Evolutionary conservation across 37 sponge, comb jelly and placozoan genomes (phyloP), one percentile per base, ranked within the genome.

Genomic region (Aplysina aerophoba): DNA sequence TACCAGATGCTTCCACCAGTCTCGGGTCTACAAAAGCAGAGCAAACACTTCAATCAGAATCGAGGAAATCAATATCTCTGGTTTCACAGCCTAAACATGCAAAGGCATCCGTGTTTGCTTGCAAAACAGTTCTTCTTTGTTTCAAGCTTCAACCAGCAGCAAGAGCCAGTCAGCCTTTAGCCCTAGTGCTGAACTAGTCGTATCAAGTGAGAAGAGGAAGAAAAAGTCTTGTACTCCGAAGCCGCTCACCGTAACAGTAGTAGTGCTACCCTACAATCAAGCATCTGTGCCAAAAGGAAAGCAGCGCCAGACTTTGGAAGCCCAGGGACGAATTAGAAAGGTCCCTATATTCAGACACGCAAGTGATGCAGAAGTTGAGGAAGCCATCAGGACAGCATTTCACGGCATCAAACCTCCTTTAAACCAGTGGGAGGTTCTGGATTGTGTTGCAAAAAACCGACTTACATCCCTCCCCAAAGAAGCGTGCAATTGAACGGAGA

Each of bases 121-220:
- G 27, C 15, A 67, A 67, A 67, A 67, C 69, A n/a, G 69, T 67
- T 67, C 69, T 28, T 67, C 69, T 15, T 67, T 67, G 69, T 67
- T 67, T 22, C 19, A 22, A 15, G 27, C 19, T 22, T 67, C 69
- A 67, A 14, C 69, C 69, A n/a, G 27, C 25, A 22, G 69, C 19
- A 67, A 67, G 69, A 67, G 69, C 27, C 19, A 67, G 69, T 25
- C 25, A 22, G n/a, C 69, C 15, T 67, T 67, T 67, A 22, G 27
- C 25, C 69, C 69, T 67, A 67, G 69, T 67, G 69, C 69, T 67
- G 69, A 67, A 15, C 69, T 67, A 15, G 27, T 67, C 25, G 69
- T 67, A 22, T 67, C 69, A 16, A 22, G n/a, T 67, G 22, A 67
- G 69, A 67, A 67, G 69, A 15, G 69, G 69, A 67, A 67, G 69